Evolutionary conservation across 2,113 vertebrate genomes (phyloP).

Genomic region (Cryptomyrus ogoouensis): DNA sequence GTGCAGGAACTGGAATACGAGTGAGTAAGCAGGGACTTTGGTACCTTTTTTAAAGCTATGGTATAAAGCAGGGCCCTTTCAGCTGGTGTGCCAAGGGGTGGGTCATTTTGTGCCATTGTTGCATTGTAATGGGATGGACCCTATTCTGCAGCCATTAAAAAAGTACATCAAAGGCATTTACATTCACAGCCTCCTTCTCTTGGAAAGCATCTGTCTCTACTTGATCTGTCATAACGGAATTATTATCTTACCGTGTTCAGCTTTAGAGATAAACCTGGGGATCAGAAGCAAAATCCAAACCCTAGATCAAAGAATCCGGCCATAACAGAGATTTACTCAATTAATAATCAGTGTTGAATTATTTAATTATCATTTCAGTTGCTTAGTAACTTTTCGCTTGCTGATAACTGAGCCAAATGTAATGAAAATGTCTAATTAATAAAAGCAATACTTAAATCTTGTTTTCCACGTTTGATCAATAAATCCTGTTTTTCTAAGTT

Average conservation of each 20-base stretch:
- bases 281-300: neutral
- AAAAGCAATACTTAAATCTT: neutral
- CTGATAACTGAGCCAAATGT: neutral
- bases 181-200: constrained; percentile 44
- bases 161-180: constrained; percentile 63
- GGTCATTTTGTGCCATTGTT: constrained; percentile 54
- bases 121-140: constrained; percentile 48
- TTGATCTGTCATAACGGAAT: neutral
- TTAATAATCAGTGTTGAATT: neutral
- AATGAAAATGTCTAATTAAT: neutral
- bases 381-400: neutral
- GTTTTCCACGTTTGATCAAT: neutral
- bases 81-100: constrained; percentile 52
- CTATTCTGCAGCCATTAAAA: constrained; percentile 50
- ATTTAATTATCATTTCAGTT: neutral
- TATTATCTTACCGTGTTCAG: neutral
- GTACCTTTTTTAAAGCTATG: constrained; percentile 59
- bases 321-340: neutral
- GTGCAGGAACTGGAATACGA: constrained; percentile 64
- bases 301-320: neutral
- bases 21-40: constrained; percentile 58
- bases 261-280: neutral
- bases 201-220: constrained; percentile 39
- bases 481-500: neutral
- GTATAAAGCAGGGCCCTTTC: constrained; percentile 49